Evolutionary conservation across 2,113 vertebrate genomes (phyloP), one percentile per base, ranked within the genome.

Genomic region (Paratilapia polleni): DNA sequence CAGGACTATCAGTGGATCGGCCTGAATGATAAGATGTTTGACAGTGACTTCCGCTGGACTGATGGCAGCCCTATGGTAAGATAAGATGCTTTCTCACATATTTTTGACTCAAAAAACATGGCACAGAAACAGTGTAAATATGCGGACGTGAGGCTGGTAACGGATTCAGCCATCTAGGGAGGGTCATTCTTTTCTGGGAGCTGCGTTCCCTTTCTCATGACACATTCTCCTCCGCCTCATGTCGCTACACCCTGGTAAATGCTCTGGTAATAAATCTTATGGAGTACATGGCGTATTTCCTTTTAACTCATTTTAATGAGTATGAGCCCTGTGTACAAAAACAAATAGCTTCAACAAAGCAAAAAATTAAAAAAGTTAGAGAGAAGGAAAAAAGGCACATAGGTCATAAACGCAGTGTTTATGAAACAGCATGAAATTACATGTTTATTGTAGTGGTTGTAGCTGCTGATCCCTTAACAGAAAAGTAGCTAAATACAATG

Each of bases 1-100:
- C 97, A 98, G 83, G 98, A 99, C 90, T 99, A 99, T 89, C 98
- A 99, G 93, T 99, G 98, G 98, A 98, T 99, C 60, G 98, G 98
- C 57, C 96, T 99, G 81, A 99, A 98, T 74, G 98, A 99, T 96
- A 99, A 99, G 95, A 98, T 99, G 98, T 99, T 97, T 95, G 97
- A 99, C 91, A 97, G 95, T 22, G 98, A 99, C 92, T 99, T 99
- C 96, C 98, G 97, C 26, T 99, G 98, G 98, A 99, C 97, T 5
- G 98, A 99, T 88, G 97, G 97, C 84, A 96, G 95, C 62, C 85
- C 96, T 1, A 91, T 98, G 98, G 98, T 99, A 97, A 98, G 97
- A 95, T 54, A 60, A 13, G 77, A 66, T 86, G 28, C 76, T 77
- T 90, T 88, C 78, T 83, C 74, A 68, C 62, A 60, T 80, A 74